Evolutionary conservation across 2,113 vertebrate species (phyloP).

Genomic region (Puntigrus tetrazona): DNA sequence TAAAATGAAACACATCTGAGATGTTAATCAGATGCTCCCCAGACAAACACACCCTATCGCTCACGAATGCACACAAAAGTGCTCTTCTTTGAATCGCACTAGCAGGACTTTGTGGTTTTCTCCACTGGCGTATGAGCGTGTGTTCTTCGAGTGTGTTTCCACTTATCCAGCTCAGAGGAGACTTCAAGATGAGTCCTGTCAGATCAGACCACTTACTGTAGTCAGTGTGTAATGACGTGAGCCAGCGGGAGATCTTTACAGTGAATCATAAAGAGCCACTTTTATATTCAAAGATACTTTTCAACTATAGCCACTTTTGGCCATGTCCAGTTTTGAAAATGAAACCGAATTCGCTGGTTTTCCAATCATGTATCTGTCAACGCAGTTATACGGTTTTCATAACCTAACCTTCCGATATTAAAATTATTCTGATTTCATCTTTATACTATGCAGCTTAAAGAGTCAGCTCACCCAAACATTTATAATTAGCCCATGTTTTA

Average conservation of each 20-base stretch:
- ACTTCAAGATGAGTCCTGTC: conserved; percentile 18
- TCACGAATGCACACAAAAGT: not conserved
- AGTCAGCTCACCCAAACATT: too few relatives aligned
- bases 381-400: not conserved
- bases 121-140: conserved; percentile 22
- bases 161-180: conserved; percentile 10
- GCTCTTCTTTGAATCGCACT: conserved; percentile 10
- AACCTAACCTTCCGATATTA: not conserved
- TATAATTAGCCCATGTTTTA: too few relatives aligned
- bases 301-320: not conserved
- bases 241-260: conserved; percentile 22
- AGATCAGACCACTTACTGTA: conserved; percentile 26
- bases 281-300: not conserved
- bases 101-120: conserved; percentile 10
- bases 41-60: conserved; percentile 22
- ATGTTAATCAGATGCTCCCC: conserved; percentile 41
- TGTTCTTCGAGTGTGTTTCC: conserved; percentile 42
- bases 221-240: conserved; percentile 31
- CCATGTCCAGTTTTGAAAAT: not conserved
- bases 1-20: conserved; percentile 39
- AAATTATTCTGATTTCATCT: not conserved
- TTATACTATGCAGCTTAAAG: too few relatives aligned
- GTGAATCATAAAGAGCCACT: not conserved
- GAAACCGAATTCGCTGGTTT: not conserved
- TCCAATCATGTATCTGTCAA: conserved; percentile 8